Percentiles rank a stretch among this genome's conserved stretches.
These are phyloP conservation scores for Enteromius anoplus DNA, from an alignment of 2,797 vertebrate genomes.

Conservation along the genomic window DNA sequence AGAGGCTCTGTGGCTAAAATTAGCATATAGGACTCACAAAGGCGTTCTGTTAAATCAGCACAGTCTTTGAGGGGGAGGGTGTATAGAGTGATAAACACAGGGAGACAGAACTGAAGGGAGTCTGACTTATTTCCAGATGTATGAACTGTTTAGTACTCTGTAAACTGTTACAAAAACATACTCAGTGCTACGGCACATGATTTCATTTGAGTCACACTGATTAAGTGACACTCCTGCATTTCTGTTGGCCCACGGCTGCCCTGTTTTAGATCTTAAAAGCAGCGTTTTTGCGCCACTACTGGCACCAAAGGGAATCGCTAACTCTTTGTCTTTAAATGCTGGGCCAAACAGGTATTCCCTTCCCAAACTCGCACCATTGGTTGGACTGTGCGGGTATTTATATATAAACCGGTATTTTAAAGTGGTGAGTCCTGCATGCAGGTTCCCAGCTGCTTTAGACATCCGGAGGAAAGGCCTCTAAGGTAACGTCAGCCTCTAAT, in stretches of 20 bases:
- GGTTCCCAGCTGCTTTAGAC: slow-evolving; percentile 36
- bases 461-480: slow-evolving; percentile 53
- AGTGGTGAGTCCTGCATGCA: slow-evolving; percentile 4
- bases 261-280: neutral
- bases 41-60: slow-evolving; percentile 33
- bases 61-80: neutral
- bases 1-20: slow-evolving; percentile 26
- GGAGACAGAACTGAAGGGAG: slow-evolving; percentile 18
- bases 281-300: neutral
- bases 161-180: slow-evolving; percentile 19
- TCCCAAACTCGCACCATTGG: neutral
- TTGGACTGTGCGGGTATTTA: neutral
- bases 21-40: slow-evolving; percentile 15
- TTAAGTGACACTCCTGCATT: slow-evolving; percentile 2
- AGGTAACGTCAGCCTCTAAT: slow-evolving; percentile 53
- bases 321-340: neutral
- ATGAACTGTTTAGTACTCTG: slow-evolving; percentile 1
- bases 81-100: slow-evolving; percentile 18
- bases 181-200: neutral
- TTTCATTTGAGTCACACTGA: neutral
- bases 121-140: slow-evolving; percentile 37
- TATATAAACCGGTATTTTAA: no score
- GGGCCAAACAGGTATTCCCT: neutral
- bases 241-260: neutral
- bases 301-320: neutral